phyloP scores from a whole-genome alignment of 2,888 invertebrate species.

The Myathropa florea region DNA sequence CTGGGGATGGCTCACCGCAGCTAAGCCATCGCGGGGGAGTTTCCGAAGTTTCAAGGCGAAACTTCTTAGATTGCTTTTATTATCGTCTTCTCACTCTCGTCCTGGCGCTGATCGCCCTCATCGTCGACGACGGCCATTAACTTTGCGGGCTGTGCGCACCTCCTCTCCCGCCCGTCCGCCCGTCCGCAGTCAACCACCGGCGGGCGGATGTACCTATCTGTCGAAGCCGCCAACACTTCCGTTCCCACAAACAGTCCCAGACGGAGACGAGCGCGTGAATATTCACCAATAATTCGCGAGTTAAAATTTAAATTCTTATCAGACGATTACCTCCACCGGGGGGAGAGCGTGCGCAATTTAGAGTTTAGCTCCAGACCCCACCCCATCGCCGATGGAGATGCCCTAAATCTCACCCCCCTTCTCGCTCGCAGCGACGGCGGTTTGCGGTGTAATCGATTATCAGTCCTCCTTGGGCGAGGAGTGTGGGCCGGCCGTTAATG shows the following conservation, averaged over 20 bases:
- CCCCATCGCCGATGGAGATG: neutral
- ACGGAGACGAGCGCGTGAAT: slow-evolving; percentile 51
- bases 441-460: slow-evolving; percentile 66
- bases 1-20: slow-evolving; percentile 8
- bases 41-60: slow-evolving; percentile 62
- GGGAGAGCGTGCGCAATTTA: neutral
- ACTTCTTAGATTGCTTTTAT: slow-evolving; percentile 74
- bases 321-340: slow-evolving; percentile 54
- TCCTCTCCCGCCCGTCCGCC: neutral
- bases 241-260: neutral
- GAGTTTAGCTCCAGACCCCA: neutral
- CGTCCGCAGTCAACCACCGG: slow-evolving; percentile 13
- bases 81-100: slow-evolving; percentile 70
- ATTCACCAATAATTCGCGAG: slow-evolving; percentile 65
- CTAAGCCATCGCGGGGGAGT: neutral
- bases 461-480: neutral
- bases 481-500: slow-evolving; percentile 26
- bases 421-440: slow-evolving; percentile 33
- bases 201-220: slow-evolving; percentile 50
- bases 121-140: slow-evolving; percentile 54
- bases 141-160: slow-evolving; percentile 19
- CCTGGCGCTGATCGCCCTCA: too few relatives aligned
- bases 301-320: slow-evolving; percentile 69
- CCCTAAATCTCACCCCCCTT: slow-evolving; percentile 42
- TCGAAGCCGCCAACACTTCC: slow-evolving; percentile 43